These are phyloP conservation scores for Notocelia uddmanniana DNA, from an alignment of 2,888 invertebrate species.

Conservation along the genomic window DNA sequence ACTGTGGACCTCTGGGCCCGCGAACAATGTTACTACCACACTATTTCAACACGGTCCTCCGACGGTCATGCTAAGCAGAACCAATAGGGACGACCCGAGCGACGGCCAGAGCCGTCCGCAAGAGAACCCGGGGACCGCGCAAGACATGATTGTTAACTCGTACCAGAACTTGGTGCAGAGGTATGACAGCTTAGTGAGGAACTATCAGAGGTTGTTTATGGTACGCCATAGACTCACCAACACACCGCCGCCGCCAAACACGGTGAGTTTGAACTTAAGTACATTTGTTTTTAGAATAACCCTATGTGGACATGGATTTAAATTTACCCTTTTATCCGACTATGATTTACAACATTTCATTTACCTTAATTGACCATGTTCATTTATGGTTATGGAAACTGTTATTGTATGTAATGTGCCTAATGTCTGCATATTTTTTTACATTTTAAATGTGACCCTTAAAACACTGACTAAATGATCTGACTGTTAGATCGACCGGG, in stretches of 20 bases:
- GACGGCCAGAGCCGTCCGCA: conserved; percentile 60
- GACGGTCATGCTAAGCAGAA: conserved; percentile 61
- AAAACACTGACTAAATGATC: conserved; percentile 16
- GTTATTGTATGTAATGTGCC: not conserved
- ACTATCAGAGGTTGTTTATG: conserved; percentile 81
- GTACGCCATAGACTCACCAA: conserved; percentile 76
- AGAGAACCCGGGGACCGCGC: conserved; percentile 65
- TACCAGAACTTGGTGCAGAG: conserved; percentile 82
- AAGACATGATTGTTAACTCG: conserved; percentile 79
- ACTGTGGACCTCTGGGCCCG: conserved; percentile 64
- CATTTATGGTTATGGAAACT: not conserved
- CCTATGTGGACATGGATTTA: not conserved
- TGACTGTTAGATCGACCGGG: conserved; percentile 87
- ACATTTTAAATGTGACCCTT: not conserved
- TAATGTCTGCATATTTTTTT: not conserved
- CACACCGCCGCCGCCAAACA: conserved; percentile 73
- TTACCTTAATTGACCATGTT: not conserved
- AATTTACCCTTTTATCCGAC: not conserved
- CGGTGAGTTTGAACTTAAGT: conserved; percentile 60
- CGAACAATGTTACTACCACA: conserved; percentile 55
- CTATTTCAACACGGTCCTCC: conserved; percentile 62
- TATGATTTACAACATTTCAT: not conserved
- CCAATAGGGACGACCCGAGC: conserved; percentile 62
- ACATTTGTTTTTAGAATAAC: not conserved
- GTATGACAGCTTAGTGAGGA: conserved; percentile 81